A percentile compares a stretch with the other conserved stretches of the same genome.
These are phyloP conservation scores for Ephialtes manifestator DNA, from an alignment of 2,888 invertebrate genomes.

Conservation along the genomic window DNA sequence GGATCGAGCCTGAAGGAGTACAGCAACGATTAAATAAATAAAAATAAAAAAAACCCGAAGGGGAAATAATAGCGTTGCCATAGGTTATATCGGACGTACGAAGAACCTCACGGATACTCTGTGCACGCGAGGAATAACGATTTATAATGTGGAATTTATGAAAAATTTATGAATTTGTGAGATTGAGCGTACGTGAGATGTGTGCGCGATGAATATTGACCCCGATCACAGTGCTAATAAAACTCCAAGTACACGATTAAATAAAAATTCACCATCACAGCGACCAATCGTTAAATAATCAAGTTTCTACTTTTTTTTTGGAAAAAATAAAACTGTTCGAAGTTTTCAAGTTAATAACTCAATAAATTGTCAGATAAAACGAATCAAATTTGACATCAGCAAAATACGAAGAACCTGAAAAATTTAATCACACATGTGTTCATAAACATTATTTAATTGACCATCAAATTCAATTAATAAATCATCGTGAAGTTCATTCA, in stretches of 20 bases:
- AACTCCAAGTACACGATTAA: constrained; percentile 10
- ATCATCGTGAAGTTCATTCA: neutral
- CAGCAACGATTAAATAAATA: too few relatives aligned
- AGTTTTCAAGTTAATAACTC: neutral
- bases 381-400: neutral
- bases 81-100: constrained; percentile 34
- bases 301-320: neutral
- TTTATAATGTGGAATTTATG: constrained; percentile 65
- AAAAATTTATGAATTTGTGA: constrained; percentile 69
- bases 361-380: neutral
- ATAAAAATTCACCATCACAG: constrained; percentile 39
- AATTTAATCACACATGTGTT: neutral
- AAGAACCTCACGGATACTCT: constrained; percentile 6
- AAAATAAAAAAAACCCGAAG: constrained; percentile 15
- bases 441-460: neutral
- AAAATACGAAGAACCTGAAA: neutral
- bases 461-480: neutral
- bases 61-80: constrained; percentile 60
- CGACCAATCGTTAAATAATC: neutral
- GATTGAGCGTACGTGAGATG: constrained; percentile 68
- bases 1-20: constrained; percentile 47
- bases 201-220: constrained; percentile 63
- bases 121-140: constrained; percentile 42
- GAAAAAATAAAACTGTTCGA: neutral
- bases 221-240: constrained; percentile 51